Evolutionary conservation across 2,113 vertebrate genomes (phyloP), one percentile per base, ranked within the genome.

Genomic region (Vicugna pacos): DNA sequence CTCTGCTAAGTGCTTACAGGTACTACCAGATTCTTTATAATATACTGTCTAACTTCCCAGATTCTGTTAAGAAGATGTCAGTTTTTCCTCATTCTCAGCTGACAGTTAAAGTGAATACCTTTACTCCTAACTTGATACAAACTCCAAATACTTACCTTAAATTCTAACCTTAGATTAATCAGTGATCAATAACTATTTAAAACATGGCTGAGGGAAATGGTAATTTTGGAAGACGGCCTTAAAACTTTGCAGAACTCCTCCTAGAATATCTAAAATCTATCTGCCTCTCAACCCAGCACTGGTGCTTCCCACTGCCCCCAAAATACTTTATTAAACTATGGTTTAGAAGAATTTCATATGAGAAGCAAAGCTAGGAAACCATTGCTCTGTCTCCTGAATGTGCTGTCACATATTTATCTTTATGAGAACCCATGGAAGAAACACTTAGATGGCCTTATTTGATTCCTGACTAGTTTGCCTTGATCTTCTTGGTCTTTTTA

Each of bases 51-150:
- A 10, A 35, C 13, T 86, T 77, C 42, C 56, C 30, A 32, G 50
- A 54, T 93, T 95, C 91, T 69, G 35, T 42, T 42, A 89, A 91
- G 5, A 88, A 91, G 6, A 30, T 70, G 6, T 5, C 52, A 48
- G 72, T 96, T 92, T 46, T 82, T 84, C 22, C 35, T 77, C 38
- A 84, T 83, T 80, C 24, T 90, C 46, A 80, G 38, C 13, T 92
- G n/a, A 60, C 26, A 46, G 69, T 50, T 75, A 54, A 32, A 79
- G 22, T 90, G 4, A 12, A 82, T 69, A 46, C 3, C 3, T 93
- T 60, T 91, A 30, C 12, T 75, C 65, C 94, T 90, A 46, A 82
- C 30, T 35, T 93, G 46, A 64, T 42, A 73, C 13, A 62, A 92
- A 76, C 13, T 77, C 35, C 1, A 87, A 93, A 92, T 90, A 77